Base-by-base conservation (phyloP, 53 echinoderm and acorn worm genomes). In the Holothuria scabra region DNA sequence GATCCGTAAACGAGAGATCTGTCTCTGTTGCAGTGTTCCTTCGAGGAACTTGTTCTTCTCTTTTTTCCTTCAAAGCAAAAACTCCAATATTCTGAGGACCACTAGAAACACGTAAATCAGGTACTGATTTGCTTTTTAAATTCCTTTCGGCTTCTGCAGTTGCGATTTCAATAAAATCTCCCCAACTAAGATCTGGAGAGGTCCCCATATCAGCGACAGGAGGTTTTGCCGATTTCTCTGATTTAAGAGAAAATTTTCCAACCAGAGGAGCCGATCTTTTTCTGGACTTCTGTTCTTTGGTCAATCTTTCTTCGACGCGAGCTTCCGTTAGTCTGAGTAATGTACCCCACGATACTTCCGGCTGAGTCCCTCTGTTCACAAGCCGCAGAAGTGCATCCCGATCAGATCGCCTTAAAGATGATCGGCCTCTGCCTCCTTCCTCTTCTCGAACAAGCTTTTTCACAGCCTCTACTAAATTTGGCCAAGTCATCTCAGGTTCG, bases 161-260 rank as follows among this genome's bases (percentile, higher is more conserved):
- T 52, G 85, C 85, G 46, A 89, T 89, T 24, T 80, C 80, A 26
- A 89, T 81, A 60, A 89, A 20, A 13, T 89, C 85, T 26, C 71
- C 26, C 90, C 90, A 89, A 7, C 81, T 80, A 0, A 89, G 85
- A 48, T 89, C 90, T 19, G 90, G 90, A 38, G 85, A 72, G 8
- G 90, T 89, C 1, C 79, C 72, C 31, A 59, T 56, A 56, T 89
- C 85, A 52, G 71, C 61, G 20, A 72, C 29, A 14, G 62, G 30
- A 11, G 62, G 8, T 59, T 71, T 85, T 20, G 90, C 23, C 25
- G 9, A 28, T 81, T 41, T 81, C 82, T 81, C 62, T 37, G 62
- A 34, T 20, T 62, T 81, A 9, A 81, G 37, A 7, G 82, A 63
- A 62, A 81, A 62, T 30, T 62, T 81, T 63, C 82, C 82, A 23